Evolutionary conservation across 2,113 vertebrate genomes (phyloP).

Genomic region (Cepphus grylle): DNA sequence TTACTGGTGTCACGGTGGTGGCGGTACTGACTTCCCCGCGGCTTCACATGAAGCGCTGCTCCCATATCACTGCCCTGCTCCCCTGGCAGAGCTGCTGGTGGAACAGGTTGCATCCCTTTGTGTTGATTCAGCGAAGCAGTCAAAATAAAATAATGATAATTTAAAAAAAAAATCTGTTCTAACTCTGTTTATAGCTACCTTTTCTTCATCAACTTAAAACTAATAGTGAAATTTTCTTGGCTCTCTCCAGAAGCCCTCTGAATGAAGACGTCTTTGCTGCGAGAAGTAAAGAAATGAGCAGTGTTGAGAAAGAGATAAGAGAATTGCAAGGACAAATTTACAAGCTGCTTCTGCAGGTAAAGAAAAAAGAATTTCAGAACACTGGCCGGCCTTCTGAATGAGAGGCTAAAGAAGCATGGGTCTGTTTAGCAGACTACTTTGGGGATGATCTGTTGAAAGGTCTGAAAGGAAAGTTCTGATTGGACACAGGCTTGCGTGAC

Average conservation of each 20-base stretch:
- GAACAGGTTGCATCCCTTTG: not conserved
- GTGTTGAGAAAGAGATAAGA: slow-evolving; percentile 79
- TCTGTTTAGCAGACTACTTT: not conserved
- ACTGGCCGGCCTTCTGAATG: not conserved
- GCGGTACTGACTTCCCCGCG: not conserved
- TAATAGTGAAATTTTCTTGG: not conserved
- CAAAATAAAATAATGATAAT: not conserved
- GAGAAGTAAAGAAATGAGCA: slow-evolving; percentile 61
- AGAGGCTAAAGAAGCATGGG: not conserved
- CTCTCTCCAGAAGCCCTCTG: slow-evolving; percentile 79
- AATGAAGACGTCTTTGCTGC: slow-evolving; percentile 90
- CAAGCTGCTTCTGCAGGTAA: slow-evolving; percentile 89
- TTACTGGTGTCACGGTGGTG: not conserved
- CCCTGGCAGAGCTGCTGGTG: not conserved
- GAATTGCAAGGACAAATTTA: slow-evolving; percentile 89
- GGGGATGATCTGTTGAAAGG: not conserved
- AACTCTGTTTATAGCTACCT: not conserved
- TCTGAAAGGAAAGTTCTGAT: not conserved
- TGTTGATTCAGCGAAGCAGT: not conserved
- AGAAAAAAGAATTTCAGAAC: not conserved
- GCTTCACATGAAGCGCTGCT: not conserved
- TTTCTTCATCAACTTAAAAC: not conserved
- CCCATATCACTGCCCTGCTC: not conserved
- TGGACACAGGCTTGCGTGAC: not conserved
- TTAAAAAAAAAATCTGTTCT: not conserved